Evolutionary conservation across 2,888 invertebrate species (phyloP), one percentile per base, ranked within the genome.

Genomic region (Sesamia inferens): DNA sequence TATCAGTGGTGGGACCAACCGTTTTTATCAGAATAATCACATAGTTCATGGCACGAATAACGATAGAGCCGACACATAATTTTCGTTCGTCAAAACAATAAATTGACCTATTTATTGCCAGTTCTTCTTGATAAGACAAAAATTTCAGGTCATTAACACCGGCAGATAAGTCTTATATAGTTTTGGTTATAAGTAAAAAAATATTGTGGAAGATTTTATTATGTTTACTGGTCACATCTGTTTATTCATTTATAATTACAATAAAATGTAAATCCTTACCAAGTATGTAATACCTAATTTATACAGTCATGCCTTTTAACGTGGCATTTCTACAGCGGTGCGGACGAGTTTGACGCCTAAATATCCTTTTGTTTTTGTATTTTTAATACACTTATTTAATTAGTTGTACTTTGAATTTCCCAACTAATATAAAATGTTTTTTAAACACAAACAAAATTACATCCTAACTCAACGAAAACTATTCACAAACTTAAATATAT

Each of bases 21-120:
- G 62, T 73, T 70, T 76, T 86, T 85, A 85, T 79, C 85, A 88
- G 88, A 90, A 90, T 89, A 89, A 88, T 90, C 92, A 85, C 87
- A 90, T 83, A 89, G 79, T 90, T 91, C 85, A 91, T 88, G 87
- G 88, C 88, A 81, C 85, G 82, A 86, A 83, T 82, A 88, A 88
- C 92, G 85, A 82, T 79, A 66, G 67, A 58, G n/a, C 13, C 66
- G 48, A 85, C 85, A 93, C 93, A 93, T 94, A 91, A 92, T 90
- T 88, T 79, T 90, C 87, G 88, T 85, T 88, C 87, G 85, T 87
- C 88, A 86, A 90, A 90, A 90, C 90, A 93, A 93, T 94, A 93
- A 94, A 92, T 87, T 93, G 95, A 94, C 93, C 94, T 93, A 94
- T 95, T 95, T 94, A 95, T 94, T 93, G 88, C 89, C 83, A 89